phyloP scores from a whole-genome alignment of 2,888 invertebrate species.

The Epinotia ramella region DNA sequence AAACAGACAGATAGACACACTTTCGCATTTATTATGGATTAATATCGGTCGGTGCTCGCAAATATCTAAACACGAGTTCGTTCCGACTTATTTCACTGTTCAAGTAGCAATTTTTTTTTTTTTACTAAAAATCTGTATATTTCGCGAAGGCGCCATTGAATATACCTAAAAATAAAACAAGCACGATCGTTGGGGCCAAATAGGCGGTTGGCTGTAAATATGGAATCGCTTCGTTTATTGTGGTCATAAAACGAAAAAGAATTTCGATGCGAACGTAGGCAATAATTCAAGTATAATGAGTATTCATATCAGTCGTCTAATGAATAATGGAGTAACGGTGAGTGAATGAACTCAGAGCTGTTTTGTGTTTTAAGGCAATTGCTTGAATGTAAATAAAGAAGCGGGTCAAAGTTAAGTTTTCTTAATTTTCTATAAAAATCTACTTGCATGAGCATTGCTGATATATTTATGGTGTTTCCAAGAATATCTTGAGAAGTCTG shows the following conservation, averaged over 20 bases:
- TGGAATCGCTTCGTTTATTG: conserved; percentile 61
- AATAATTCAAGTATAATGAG: conserved; percentile 33
- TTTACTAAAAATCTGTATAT: background rate
- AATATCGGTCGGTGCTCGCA: too few species aligned
- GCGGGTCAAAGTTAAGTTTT: conserved; percentile 3
- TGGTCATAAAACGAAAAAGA: conserved; percentile 56
- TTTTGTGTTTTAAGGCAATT: background rate
- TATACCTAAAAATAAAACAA: conserved; percentile 51
- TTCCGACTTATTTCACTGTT: too few species aligned
- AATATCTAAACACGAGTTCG: too few species aligned
- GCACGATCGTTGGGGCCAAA: conserved; percentile 55
- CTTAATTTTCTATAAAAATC: background rate
- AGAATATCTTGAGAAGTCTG: conserved; percentile 34
- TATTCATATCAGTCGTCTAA: conserved; percentile 6
- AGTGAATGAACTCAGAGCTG: background rate
- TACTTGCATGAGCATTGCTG: conserved; percentile 23
- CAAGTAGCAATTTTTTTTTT: too few species aligned
- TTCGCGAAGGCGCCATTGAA: conserved; percentile 52
- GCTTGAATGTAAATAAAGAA: background rate
- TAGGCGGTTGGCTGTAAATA: conserved; percentile 56
- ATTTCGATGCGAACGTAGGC: conserved; percentile 15
- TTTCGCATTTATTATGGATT: too few species aligned
- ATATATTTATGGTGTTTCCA: background rate
- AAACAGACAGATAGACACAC: too few species aligned
- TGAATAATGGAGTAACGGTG: background rate